phyloP scores from a whole-genome alignment of 2,797 vertebrate species.

The Australoheros facetus region DNA sequence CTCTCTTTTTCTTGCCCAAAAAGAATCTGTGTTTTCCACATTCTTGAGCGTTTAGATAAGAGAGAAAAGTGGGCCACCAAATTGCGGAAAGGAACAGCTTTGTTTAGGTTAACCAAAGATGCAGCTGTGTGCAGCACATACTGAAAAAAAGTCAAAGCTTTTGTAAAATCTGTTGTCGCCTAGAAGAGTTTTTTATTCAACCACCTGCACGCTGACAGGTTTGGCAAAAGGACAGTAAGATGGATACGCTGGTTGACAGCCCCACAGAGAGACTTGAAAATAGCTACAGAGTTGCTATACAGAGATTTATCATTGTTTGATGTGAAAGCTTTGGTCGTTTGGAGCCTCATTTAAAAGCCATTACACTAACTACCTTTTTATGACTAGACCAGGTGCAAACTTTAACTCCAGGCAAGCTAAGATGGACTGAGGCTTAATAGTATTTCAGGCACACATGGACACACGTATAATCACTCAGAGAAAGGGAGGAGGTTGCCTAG shows the following conservation, averaged over 20 bases:
- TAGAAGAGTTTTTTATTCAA: conserved; percentile 10
- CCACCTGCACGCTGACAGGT: conserved; percentile 14
- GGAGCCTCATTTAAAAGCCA: conserved; percentile 62
- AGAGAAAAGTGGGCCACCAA: conserved; percentile 31
- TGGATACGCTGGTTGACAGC: conserved; percentile 3
- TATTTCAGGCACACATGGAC: conserved; percentile 12
- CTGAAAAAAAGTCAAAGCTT: not conserved
- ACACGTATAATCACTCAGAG: not conserved
- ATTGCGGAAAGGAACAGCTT: conserved; percentile 23
- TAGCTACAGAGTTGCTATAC: conserved; percentile 20
- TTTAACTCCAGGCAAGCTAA: conserved; percentile 29
- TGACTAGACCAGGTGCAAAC: conserved; percentile 64
- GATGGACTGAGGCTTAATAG: conserved; percentile 27
- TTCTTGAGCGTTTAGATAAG: conserved; percentile 28
- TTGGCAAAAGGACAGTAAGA: not conserved
- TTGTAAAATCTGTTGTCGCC: not conserved
- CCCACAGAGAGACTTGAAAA: conserved; percentile 16
- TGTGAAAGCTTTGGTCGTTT: conserved; percentile 33
- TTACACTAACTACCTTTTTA: conserved; percentile 61
- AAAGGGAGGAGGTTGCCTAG: conserved; percentile 13
- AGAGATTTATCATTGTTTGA: conserved; percentile 49
- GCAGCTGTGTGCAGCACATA: not conserved
- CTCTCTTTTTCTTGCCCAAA: not conserved
- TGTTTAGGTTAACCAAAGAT: conserved; percentile 2
- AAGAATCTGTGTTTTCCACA: not conserved